phyloP scores from a whole-genome alignment of 2,888 invertebrate genomes.

The Timandra comae region DNA sequence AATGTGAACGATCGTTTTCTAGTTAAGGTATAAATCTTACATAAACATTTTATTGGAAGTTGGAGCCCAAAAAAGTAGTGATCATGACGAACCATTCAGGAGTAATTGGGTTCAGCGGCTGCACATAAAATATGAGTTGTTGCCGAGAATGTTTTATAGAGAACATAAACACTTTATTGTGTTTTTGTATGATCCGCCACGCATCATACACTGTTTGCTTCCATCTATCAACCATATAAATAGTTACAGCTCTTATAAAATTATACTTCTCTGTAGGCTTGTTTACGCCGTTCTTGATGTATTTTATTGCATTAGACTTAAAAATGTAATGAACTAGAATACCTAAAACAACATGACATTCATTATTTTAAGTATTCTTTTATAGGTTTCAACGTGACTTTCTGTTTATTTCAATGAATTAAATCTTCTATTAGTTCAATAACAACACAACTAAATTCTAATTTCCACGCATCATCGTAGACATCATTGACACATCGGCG shows the following conservation, averaged over 20 bases:
- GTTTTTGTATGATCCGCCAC: slow-evolving; percentile 43
- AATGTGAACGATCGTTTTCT: slow-evolving; percentile 44
- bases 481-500: neutral
- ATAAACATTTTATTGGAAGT: slow-evolving; percentile 60
- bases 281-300: too few species aligned
- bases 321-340: too few species aligned
- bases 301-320: too few species aligned
- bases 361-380: too few species aligned
- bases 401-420: too few species aligned
- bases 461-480: neutral
- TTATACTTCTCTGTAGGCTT: too few species aligned
- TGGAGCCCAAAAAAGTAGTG: slow-evolving; percentile 61
- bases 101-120: slow-evolving; percentile 71
- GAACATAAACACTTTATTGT: slow-evolving; percentile 71
- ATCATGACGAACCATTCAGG: slow-evolving; percentile 70
- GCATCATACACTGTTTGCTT: slow-evolving; percentile 40
- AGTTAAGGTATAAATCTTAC: slow-evolving; percentile 58
- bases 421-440: neutral
- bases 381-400: too few species aligned
- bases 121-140: slow-evolving; percentile 69
- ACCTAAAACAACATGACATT: too few species aligned
- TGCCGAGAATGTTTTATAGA: slow-evolving; percentile 64
- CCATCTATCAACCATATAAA: slow-evolving; percentile 9
- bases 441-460: neutral
- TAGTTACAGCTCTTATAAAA: too few species aligned